These are phyloP conservation scores for Corythoichthys haematopterus DNA, from an alignment of 2,113 vertebrate genomes.

Conservation along the genomic window DNA sequence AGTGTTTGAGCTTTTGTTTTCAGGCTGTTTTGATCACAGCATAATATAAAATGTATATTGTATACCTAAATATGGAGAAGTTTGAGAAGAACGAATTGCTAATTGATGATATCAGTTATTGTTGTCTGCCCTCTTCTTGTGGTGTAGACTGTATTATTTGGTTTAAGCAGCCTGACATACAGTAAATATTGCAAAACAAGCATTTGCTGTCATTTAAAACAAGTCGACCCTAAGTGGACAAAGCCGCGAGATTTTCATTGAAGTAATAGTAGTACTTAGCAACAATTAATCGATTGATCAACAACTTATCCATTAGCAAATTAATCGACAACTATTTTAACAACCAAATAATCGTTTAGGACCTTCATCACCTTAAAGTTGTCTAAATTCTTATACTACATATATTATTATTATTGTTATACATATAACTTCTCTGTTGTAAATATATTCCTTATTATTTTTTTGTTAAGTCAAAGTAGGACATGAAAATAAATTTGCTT, in stretches of 20 bases:
- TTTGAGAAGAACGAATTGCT: conserved; percentile 14
- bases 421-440: no score
- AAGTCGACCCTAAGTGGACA: conserved; percentile 5
- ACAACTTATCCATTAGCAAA: no score
- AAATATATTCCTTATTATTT: no score
- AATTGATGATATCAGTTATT: conserved; percentile 17
- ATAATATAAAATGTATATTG: background rate
- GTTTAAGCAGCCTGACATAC: conserved; percentile 9
- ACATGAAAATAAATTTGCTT: no score
- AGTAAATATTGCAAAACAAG: conserved; percentile 13
- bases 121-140: conserved; percentile 16
- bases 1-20: conserved; percentile 3
- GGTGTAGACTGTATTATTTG: conserved; percentile 18
- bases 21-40: background rate
- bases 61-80: background rate
- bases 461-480: no score
- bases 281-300: no score
- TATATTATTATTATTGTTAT: no score
- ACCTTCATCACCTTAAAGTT: no score
- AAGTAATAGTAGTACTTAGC: background rate
- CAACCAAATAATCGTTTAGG: no score
- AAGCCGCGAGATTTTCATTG: conserved; percentile 22
- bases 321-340: no score
- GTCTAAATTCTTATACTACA: no score
- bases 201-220: conserved; percentile 21